Evolutionary conservation across 2,888 invertebrate genomes (phyloP), one percentile per base, ranked within the genome.

Genomic region (Criorhina ranunculi): DNA sequence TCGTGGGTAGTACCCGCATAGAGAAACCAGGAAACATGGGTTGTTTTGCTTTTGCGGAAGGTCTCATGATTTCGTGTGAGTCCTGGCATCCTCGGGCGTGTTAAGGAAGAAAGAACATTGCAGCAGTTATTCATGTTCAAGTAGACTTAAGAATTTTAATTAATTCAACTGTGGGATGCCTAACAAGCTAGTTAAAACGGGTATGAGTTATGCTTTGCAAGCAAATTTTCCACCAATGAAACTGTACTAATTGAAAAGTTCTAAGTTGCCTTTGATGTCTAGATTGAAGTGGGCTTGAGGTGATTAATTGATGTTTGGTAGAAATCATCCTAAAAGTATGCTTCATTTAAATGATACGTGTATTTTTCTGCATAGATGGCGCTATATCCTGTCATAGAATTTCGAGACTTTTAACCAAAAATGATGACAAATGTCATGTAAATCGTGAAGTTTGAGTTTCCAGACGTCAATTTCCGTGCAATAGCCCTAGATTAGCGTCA

Each of bases 121-220:
- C 24, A 24, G 24, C 24, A 53, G 66, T 17, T 40, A 66, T 40
- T 53, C 40, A 37, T 51, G 37, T 66, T 64, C 24, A 2, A 15
- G 15, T 53, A 40, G 51, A 24, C 24, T 53, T 40, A 40, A 11
- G 37, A 37, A 15, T 51, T 51, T 66, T 66, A 66, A 53, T 66
- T 66, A 66, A 53, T 53, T 66, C 66, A 53, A 66, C 64, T 66
- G 24, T 15, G 37, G 35, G 24, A 37, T 53, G 49, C 40, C 40
- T 51, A 66, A 66, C 66, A 53, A 40, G 40, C 40, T 53, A 31
- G 53, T 67, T 51, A n/a, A 19, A 15, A 15, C 9, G 35, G 9
- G n/a, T 33, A n/a, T n/a, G n/a, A n/a, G n/a, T 49, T 40, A 12
- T 19, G 46, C 29, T 19, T 9, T 19, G 17, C 44, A 33, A 3